Conservation (phyloP, 1,140 invertebrate genomes). For the Orius insidiosus region DNA sequence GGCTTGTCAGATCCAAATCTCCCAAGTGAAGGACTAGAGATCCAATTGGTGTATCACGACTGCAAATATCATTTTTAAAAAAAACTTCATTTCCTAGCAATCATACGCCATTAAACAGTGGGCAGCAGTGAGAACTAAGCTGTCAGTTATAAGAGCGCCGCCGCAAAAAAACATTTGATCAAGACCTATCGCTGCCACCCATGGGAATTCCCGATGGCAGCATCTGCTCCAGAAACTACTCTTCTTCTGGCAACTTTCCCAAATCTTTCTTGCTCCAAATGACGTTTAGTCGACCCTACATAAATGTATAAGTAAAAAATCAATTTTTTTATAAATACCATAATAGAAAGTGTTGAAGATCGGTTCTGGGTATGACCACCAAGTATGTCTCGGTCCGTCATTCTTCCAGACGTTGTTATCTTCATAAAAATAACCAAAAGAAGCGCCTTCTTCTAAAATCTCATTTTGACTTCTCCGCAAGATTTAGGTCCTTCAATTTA, state of each 20-base stretch:
- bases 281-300: constrained; percentile 18
- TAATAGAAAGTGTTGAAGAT: constrained; percentile 24
- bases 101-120: constrained; percentile 35
- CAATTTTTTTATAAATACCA: constrained; percentile 11
- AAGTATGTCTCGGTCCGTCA: constrained; percentile 13
- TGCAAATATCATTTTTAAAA: constrained; percentile 15
- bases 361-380: constrained; percentile 24
- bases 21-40: constrained; percentile 22
- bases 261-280: constrained; percentile 13
- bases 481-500: constrained; percentile 3
- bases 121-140: constrained; percentile 38
- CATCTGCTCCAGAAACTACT: constrained; percentile 25
- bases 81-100: neutral
- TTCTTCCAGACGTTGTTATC: neutral
- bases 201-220: constrained; percentile 27
- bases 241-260: constrained; percentile 11
- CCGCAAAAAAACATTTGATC: constrained; percentile 35
- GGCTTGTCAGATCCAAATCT: constrained; percentile 24
- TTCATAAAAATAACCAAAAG: constrained; percentile 1
- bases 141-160: constrained; percentile 34
- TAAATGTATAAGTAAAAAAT: neutral
- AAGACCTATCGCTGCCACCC: constrained; percentile 26
- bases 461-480: constrained; percentile 14
- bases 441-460: neutral
- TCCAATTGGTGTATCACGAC: constrained; percentile 23